Evolutionary conservation across 2,888 invertebrate species (phyloP), one percentile per base, ranked within the genome.

Genomic region (Thereva unica): DNA sequence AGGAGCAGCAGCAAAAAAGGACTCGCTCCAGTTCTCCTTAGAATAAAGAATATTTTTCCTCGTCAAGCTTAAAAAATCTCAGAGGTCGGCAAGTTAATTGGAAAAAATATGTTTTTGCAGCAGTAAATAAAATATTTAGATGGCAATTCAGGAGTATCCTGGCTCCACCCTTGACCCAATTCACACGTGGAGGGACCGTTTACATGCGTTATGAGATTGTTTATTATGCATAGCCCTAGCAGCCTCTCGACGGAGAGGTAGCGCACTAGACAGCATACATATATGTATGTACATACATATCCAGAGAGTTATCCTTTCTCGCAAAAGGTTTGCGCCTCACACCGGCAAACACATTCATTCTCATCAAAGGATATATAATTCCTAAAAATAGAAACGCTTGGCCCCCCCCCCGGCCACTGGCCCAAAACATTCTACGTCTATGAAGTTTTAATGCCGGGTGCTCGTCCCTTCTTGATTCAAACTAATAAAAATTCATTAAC

Each of bases 91-190:
- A 23, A 23, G 23, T 23, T 23, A 23, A 23, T 23, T 23, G 23
- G 23, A 23, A 23, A 23, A 50, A 61, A 61, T 61, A 61, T 41
- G 40, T 61, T 50, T 50, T 34, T 34, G 41, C 38, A 61, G 40
- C 49, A 61, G 37, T 61, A 40, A 23, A 50, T 61, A 61, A 61
- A 61, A 50, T 50, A 61, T 61, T 61, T 61, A 61, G 50, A 61
- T 34, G 50, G 47, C 57, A 59, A 47, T 61, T 50, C 38, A 9
- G n/a, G 35, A 40, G 38, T n/a, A 40, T 23, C 38, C 53, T 53
- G 8, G n/a, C 38, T 53, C 38, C 40, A 53, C 38, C 10, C 38
- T 7, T 50, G 50, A 61, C 50, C 49, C 49, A 61, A 49, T 61
- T 50, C 41, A 61, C 61, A 61, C 61, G 41, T 61, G 61, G 23